Evolutionary conservation across 2,113 vertebrate species (phyloP), one percentile per base, ranked within the genome.

Genomic region (Ifrita kowaldi): DNA sequence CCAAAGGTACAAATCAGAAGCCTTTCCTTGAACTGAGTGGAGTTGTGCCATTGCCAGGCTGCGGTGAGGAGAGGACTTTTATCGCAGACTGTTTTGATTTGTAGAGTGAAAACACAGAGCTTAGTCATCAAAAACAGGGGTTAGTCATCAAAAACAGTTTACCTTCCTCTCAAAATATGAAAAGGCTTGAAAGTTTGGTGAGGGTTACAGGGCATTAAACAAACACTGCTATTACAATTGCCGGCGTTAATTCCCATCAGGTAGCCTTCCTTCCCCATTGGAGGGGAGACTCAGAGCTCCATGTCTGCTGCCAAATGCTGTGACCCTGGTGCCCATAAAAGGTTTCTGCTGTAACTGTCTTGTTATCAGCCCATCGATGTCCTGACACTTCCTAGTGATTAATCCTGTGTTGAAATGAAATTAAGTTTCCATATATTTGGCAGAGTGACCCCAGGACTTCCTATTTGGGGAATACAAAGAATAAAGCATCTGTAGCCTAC

Each of bases 391-490:
- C 97, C 96, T 94, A 96, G 73, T 47, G 75, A 90, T 92, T 91
- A 81, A 91, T 93, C 91, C 84, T 90, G 86, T 33, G 84, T 87
- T 67, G 89, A 97, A 67, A 56, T 95, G 91, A 95, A 95, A 95
- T 95, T 92, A 96, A 97, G 89, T 78, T 95, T 94, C 90, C 87
- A 83, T 94, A 60, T 71, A 81, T 65, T 87, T 95, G 97, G 95
- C 93, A 75, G 37, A 94, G 87, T 90, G 94, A 74, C 67, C 59
- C 62, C 89, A 41, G 94, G 91, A 91, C 92, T 97, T 98, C 97
- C 97, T 97, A 90, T 95, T 81, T 93, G 93, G 97, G 95, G 95
- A 97, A 94, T 93, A 86, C 68, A 93, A 95, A 93, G 95, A 95
- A 90, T 91, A 87, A 75, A 69, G 97, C 95, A 95, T 94, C 95